Evolutionary conservation across 2,888 invertebrate genomes (phyloP), one percentile per base, ranked within the genome.

Genomic region (Ethmia dodecea): DNA sequence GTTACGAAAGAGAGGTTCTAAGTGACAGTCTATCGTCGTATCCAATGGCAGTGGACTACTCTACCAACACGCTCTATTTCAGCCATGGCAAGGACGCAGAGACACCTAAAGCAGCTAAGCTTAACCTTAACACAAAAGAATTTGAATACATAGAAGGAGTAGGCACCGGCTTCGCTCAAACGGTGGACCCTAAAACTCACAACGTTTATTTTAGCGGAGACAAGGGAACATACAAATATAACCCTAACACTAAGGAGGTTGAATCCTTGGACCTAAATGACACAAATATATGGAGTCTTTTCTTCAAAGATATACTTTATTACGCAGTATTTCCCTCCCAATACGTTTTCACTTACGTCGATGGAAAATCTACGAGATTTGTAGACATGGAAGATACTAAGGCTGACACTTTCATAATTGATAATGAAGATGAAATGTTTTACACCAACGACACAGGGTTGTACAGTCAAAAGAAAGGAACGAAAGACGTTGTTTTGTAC

Each of bases 321-420:
- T 81, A 55, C 39, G 67, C 72, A 0, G 52, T 54, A 5, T 79
- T 64, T 25, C 83, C 81, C 0, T 51, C 59, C 0, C 76, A 77
- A 32, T 69, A 77, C 35, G 18, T 81, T 0, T 77, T 68, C 36
- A 60, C 60, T 0, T 43, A 64, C 4, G 38, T 46, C 1, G 51
- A 76, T 27, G 77, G 66, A 0, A 47, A 61, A 34, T 37, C 58
- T 1, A 40, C 20, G 2, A 59, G 70, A 32, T 71, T 72, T 15
- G 42, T 49, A 32, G 78, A 80, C 41, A 53, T 81, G 6, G 73
- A 81, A 60, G 73, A 79, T 26, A 75, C 71, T 0, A 76, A 76
- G 55, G 70, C 79, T 0, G 73, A 73, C 31, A 58, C 62, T 12
- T 77, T 83, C 26, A 51, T 72, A 8, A 72, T 80, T 10, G 83